Evolutionary conservation across 2,888 invertebrate species (phyloP).

Genomic region (Pammene aurita): DNA sequence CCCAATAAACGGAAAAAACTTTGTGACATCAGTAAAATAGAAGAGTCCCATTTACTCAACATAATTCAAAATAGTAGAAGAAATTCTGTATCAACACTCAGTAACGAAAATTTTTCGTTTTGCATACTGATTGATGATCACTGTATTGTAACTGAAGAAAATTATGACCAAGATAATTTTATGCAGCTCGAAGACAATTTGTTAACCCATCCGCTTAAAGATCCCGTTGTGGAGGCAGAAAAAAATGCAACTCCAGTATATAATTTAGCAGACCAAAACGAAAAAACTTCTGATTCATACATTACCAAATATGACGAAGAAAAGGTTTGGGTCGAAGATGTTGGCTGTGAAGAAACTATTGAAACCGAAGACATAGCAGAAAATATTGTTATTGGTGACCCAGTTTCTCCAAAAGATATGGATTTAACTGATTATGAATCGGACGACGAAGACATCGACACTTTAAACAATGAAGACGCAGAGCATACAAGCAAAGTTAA

Average conservation of each 20-base stretch:
- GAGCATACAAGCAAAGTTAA: slow-evolving; percentile 62
- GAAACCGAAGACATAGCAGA: slow-evolving; percentile 73
- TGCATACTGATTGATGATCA: slow-evolving; percentile 75
- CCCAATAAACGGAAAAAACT: slow-evolving; percentile 63
- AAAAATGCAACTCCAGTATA: background rate
- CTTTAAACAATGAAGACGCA: slow-evolving; percentile 49
- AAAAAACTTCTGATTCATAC: slow-evolving; percentile 47
- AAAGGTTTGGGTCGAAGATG: slow-evolving; percentile 74
- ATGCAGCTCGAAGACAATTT: slow-evolving; percentile 55
- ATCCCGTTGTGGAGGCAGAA: slow-evolving; percentile 36
- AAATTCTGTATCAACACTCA: slow-evolving; percentile 71
- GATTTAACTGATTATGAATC: slow-evolving; percentile 50
- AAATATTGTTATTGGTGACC: slow-evolving; percentile 62
- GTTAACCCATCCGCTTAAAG: slow-evolving; percentile 43
- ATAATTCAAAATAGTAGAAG: slow-evolving; percentile 67
- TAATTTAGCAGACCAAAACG: slow-evolving; percentile 9
- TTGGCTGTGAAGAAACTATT: slow-evolving; percentile 76
- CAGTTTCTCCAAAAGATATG: slow-evolving; percentile 55
- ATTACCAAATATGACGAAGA: slow-evolving; percentile 53
- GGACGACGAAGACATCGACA: slow-evolving; percentile 48
- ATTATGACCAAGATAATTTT: slow-evolving; percentile 60
- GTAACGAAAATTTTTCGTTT: slow-evolving; percentile 71
- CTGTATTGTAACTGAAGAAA: slow-evolving; percentile 69
- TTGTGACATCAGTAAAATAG: slow-evolving; percentile 49
- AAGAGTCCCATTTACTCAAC: slow-evolving; percentile 54